These are phyloP conservation scores for Mugil cephalus DNA, from an alignment of 2,113 vertebrate species.

Conservation along the genomic window DNA sequence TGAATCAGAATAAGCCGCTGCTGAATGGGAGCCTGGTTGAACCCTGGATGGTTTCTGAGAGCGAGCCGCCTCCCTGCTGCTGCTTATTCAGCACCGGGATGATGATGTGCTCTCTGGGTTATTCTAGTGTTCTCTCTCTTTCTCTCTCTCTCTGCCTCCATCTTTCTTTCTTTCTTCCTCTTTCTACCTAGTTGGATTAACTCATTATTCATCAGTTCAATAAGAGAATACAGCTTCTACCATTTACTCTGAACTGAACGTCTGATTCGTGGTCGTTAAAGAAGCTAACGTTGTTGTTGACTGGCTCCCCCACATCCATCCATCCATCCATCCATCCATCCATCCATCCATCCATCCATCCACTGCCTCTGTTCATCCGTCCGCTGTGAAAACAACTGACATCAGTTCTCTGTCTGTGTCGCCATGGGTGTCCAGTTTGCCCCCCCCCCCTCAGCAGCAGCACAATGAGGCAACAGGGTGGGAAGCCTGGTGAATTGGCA, in stretches of 20 bases:
- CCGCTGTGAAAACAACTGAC: constrained; percentile 79
- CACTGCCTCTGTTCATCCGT: constrained; percentile 11
- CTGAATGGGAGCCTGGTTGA: constrained; percentile 36
- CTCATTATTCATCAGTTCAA: background rate
- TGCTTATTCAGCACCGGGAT: constrained; percentile 67
- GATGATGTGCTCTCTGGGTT: constrained; percentile 33
- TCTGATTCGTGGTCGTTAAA: background rate
- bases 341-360: background rate
- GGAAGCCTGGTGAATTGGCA: constrained; percentile 58
- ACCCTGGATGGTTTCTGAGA: constrained; percentile 34
- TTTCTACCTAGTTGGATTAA: background rate
- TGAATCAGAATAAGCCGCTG: constrained; percentile 37
- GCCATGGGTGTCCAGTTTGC: constrained; percentile 61
- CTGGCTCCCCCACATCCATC: constrained; percentile 24
- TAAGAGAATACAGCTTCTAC: background rate
- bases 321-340: constrained; percentile 11
- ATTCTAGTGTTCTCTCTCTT: constrained; percentile 40
- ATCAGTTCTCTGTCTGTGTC: constrained; percentile 67
- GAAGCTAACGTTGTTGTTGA: constrained; percentile 7
- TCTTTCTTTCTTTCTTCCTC: background rate
- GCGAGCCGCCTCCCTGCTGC: constrained; percentile 31
- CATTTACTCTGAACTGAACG: background rate
- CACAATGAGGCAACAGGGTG: constrained; percentile 68
- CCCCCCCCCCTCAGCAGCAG: constrained; percentile 17
- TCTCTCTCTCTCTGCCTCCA: background rate